phyloP scores from a whole-genome alignment of 2,888 invertebrate species.

The Cryptocephalus primarius region DNA sequence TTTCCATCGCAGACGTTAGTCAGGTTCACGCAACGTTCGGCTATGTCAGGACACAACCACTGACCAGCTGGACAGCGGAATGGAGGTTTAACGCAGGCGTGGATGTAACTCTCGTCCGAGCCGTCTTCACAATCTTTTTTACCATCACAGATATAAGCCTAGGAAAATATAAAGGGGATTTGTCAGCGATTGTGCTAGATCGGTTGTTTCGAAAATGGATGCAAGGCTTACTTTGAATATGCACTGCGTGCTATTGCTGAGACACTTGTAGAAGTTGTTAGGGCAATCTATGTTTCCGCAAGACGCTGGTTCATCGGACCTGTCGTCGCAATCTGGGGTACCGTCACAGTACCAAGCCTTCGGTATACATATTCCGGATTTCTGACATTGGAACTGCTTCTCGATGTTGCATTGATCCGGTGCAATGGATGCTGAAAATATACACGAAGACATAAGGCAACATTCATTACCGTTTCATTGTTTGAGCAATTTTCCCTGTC shows the following conservation, averaged over 20 bases:
- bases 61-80: conserved; percentile 66
- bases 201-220: too few species aligned
- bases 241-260: conserved; percentile 73
- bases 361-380: conserved; percentile 85
- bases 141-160: conserved; percentile 86
- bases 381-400: conserved; percentile 81
- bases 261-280: conserved; percentile 71
- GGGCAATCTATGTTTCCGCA: conserved; percentile 73
- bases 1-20: conserved; percentile 83
- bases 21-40: conserved; percentile 73
- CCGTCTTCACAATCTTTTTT: conserved; percentile 87
- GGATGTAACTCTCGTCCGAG: conserved; percentile 73
- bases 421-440: conserved; percentile 52
- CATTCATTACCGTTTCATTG: too few species aligned
- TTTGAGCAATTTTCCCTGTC: too few species aligned
- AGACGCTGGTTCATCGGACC: conserved; percentile 76
- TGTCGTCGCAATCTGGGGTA: conserved; percentile 81
- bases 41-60: conserved; percentile 80
- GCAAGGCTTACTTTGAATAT: conserved; percentile 53
- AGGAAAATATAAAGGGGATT: conserved; percentile 1
- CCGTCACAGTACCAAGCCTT: conserved; percentile 91
- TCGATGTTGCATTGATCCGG: conserved; percentile 82
- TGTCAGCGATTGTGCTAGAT: neutral
- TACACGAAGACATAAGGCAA: neutral
- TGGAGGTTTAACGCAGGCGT: conserved; percentile 70